These are phyloP conservation scores for Carassius gibelio DNA, from an alignment of 2,113 vertebrate genomes.

Conservation along the genomic window DNA sequence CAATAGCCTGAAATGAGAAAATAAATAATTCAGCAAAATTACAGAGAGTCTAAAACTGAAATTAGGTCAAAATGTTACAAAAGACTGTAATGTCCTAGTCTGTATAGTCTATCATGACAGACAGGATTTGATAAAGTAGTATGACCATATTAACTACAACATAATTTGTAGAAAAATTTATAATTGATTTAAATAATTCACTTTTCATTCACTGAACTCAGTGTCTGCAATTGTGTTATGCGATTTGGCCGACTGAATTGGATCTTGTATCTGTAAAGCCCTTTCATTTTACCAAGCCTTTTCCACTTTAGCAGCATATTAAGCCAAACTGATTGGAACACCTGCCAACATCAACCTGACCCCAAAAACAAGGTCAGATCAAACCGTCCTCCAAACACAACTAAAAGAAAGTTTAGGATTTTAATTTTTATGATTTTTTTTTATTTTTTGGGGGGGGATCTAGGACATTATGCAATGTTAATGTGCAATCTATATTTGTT, in stretches of 20 bases:
- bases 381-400: neutral
- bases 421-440: neutral
- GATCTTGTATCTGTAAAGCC: neutral
- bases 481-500: conserved; percentile 42
- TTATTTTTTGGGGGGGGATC: neutral
- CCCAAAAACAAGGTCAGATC: neutral
- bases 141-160: neutral
- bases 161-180: neutral
- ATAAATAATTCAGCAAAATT: conserved; percentile 9
- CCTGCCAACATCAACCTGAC: conserved; percentile 11
- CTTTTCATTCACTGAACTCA: conserved; percentile 14
- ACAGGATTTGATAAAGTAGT: neutral
- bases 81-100: neutral
- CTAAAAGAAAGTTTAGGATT: neutral
- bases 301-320: conserved; percentile 17
- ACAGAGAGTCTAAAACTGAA: neutral
- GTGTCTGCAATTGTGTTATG: neutral
- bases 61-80: neutral
- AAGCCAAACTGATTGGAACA: conserved; percentile 17
- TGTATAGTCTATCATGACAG: neutral
- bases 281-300: neutral
- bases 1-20: neutral
- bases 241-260: conserved; percentile 23
- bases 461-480: conserved; percentile 57
- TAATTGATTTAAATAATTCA: conserved; percentile 31